These are phyloP conservation scores for Strigamia crassipes DNA, from an alignment of 2,888 invertebrate genomes.

Conservation along the genomic window DNA sequence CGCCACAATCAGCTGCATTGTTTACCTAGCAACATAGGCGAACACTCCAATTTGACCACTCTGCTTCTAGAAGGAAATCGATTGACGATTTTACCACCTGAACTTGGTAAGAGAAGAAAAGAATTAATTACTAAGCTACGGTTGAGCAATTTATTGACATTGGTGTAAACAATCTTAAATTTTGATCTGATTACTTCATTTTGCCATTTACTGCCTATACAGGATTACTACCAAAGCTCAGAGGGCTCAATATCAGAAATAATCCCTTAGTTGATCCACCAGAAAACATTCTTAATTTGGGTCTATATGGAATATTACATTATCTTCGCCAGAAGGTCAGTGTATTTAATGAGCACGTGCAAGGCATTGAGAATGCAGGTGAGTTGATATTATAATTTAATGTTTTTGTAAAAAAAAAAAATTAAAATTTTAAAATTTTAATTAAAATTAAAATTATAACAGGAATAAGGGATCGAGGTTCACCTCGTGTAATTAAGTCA, in stretches of 20 bases:
- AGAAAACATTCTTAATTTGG: neutral
- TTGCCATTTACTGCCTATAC: neutral
- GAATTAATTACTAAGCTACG: neutral
- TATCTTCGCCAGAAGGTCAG: conserved; percentile 30
- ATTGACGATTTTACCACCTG: conserved; percentile 7
- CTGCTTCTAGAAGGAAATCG: conserved; percentile 41
- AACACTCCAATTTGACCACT: conserved; percentile 2
- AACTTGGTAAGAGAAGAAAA: conserved; percentile 44
- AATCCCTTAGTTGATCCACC: conserved; percentile 42
- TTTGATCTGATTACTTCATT: neutral
- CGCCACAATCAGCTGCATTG: conserved; percentile 29
- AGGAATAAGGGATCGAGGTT: too few relatives aligned
- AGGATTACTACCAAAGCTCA: neutral
- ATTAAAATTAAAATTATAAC: too few relatives aligned
- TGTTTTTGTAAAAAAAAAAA: neutral
- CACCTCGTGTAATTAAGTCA: too few relatives aligned
- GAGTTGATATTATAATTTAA: neutral
- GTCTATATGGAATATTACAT: conserved; percentile 3
- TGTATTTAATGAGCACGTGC: neutral
- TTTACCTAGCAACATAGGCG: conserved; percentile 42
- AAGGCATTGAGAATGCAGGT: neutral
- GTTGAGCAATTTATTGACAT: conserved; percentile 7
- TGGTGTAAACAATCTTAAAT: neutral
- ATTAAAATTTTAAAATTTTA: too few relatives aligned
- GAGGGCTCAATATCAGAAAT: conserved; percentile 14